Conservation (phyloP, 2,797 vertebrate species). For the Phrynocephalus guinanensis region DNA sequence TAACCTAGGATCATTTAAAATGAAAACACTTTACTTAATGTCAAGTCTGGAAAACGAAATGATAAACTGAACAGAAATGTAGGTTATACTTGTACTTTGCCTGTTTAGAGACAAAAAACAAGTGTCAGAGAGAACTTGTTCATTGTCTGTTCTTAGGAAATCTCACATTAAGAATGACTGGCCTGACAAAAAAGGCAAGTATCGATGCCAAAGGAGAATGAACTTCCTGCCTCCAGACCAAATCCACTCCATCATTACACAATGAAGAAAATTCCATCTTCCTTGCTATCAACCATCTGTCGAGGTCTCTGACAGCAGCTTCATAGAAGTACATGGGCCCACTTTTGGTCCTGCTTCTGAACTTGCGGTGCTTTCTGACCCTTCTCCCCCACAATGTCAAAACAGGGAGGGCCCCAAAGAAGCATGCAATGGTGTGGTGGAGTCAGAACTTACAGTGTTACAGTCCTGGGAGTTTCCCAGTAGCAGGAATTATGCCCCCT, state of each 20-base stretch:
- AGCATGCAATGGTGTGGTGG: too few species aligned
- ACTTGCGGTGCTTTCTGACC: too few species aligned
- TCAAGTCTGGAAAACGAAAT: conserved; percentile 33
- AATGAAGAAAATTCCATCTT: too few species aligned
- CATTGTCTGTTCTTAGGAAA: not conserved
- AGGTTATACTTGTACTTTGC: conserved; percentile 22
- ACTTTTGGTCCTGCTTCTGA: too few species aligned
- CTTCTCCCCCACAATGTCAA: too few species aligned
- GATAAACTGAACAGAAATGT: conserved; percentile 21
- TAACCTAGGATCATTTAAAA: conserved; percentile 45
- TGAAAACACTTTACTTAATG: conserved; percentile 24
- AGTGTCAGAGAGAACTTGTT: not conserved
- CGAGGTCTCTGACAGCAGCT: not conserved
- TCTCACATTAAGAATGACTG: not conserved
- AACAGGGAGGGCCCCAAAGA: too few species aligned
- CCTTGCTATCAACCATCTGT: too few species aligned
- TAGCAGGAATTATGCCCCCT: not conserved
- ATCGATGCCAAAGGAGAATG: not conserved
- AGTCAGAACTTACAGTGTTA: too few species aligned
- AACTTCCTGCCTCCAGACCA: not conserved
- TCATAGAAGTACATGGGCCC: not conserved
- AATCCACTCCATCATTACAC: not conserved
- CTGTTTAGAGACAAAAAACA: conserved; percentile 27
- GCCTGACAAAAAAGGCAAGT: not conserved
- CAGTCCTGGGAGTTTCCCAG: not conserved